Evolutionary conservation across 2,113 vertebrate genomes (phyloP).

Genomic region (Deroptyus accipitrinus): DNA sequence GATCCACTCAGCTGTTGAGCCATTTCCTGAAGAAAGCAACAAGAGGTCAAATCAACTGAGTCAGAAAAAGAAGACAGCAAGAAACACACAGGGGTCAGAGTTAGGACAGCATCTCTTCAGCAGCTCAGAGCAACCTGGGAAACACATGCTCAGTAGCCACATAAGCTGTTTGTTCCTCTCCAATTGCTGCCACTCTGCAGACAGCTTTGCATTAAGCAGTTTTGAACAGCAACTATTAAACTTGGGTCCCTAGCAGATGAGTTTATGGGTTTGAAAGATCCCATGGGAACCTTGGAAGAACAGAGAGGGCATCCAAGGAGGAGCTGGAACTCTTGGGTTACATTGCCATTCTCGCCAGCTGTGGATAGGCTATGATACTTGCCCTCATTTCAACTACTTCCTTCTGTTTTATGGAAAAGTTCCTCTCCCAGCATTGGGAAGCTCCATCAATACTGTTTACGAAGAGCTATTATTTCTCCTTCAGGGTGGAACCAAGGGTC

Average conservation of each 20-base stretch:
- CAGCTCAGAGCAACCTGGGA: neutral
- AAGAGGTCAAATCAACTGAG: neutral
- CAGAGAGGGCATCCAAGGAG: neutral
- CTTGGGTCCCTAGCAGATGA: no score
- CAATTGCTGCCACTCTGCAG: neutral
- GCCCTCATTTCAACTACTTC: neutral
- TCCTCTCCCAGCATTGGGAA: neutral
- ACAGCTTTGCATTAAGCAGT: neutral
- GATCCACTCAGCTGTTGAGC: neutral
- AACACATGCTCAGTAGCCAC: accelerated
- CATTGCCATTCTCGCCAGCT: neutral
- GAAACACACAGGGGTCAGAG: neutral
- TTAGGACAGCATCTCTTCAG: neutral
- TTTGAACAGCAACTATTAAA: neutral
- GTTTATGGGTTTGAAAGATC: neutral
- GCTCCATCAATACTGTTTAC: neutral
- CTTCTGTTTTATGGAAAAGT: neutral
- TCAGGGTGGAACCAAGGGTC: neutral
- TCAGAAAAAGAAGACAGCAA: neutral
- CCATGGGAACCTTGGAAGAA: neutral
- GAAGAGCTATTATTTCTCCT: neutral
- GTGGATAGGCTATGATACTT: neutral
- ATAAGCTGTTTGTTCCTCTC: neutral
- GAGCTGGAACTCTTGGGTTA: neutral
- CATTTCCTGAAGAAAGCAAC: neutral